Percentiles rank a stretch among this genome's conserved stretches.
Evolutionary conservation across 2,797 vertebrate genomes (phyloP).

Genomic region (Falco rusticolus): DNA sequence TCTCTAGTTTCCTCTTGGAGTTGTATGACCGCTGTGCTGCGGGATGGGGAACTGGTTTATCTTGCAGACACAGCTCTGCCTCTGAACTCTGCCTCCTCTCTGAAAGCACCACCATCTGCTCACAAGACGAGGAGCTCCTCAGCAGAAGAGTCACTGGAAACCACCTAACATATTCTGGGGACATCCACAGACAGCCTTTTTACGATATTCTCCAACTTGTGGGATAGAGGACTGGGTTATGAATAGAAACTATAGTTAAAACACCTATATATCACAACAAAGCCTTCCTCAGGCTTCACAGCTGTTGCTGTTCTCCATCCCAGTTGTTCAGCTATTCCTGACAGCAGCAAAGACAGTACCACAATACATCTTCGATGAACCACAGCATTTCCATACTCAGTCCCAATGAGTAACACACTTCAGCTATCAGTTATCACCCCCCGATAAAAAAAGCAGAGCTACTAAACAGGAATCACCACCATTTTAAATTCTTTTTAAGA

Average conservation of each 20-base stretch:
- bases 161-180: accelerated
- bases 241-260: neutral
- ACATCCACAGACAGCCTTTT: neutral
- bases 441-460: neutral
- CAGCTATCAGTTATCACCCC: neutral
- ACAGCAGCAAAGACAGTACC: neutral
- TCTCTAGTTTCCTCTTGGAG: neutral
- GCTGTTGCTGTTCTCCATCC: neutral
- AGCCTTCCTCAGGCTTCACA: neutral
- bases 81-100: neutral
- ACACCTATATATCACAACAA: neutral
- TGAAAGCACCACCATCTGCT: neutral
- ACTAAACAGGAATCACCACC: neutral
- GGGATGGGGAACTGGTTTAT: neutral
- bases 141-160: neutral
- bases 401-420: neutral
- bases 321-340: neutral
- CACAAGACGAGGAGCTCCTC: neutral
- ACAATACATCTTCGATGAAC: neutral
- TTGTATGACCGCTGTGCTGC: accelerated
- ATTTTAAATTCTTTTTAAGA: neutral
- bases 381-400: neutral
- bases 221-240: neutral
- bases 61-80: neutral
- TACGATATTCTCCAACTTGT: neutral